These are phyloP conservation scores for Gisinianus flammeolus DNA, from an alignment of 2,888 invertebrate genomes.

Conservation along the genomic window DNA sequence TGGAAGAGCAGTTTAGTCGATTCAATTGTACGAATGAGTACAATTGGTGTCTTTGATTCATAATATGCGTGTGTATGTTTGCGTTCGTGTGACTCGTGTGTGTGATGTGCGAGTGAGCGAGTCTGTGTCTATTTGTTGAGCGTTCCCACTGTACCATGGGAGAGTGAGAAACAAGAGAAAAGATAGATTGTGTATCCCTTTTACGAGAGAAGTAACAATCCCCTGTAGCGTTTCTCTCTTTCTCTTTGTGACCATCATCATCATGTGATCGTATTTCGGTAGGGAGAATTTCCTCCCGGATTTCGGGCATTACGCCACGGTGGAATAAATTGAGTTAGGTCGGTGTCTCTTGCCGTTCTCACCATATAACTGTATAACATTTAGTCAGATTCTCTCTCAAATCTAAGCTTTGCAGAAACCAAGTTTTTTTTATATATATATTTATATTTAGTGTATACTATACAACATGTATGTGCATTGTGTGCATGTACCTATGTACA, in stretches of 20 bases:
- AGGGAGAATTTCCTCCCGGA: conserved; percentile 11
- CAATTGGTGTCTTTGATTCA: background rate
- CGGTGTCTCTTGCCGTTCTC: conserved; percentile 9
- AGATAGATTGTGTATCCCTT: background rate
- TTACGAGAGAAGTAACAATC: background rate
- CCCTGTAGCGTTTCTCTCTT: conserved; percentile 12
- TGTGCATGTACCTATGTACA: background rate
- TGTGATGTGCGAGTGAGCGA: background rate
- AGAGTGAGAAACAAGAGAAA: background rate
- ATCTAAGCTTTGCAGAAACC: background rate
- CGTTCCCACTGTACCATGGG: background rate
- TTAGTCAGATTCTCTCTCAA: background rate
- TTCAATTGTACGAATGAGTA: background rate
- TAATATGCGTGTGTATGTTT: background rate
- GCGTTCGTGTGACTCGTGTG: background rate
- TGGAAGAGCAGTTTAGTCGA: background rate
- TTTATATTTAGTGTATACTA: background rate
- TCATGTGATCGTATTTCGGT: conserved; percentile 18
- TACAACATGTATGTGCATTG: background rate
- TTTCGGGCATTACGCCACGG: conserved; percentile 16
- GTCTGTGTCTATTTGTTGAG: background rate
- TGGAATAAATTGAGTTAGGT: conserved; percentile 36
- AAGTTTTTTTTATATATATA: background rate
- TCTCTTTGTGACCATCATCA: conserved; percentile 11
- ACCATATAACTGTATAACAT: background rate